phyloP scores from a whole-genome alignment of 2,888 invertebrate species.

The Metopia argyrocephala region DNA sequence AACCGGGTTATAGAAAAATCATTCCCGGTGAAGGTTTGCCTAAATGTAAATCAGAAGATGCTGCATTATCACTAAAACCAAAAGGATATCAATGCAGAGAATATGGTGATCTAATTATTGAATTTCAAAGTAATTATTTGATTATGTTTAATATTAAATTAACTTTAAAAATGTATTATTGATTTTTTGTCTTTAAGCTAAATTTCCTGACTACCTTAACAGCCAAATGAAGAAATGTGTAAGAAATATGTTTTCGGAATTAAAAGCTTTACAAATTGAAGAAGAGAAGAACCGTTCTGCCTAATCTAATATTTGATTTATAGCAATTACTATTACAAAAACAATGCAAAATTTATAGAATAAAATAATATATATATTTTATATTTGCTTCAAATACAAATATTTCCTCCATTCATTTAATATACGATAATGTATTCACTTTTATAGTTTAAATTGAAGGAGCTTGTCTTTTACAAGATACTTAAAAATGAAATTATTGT shows the following conservation, averaged over 20 bases:
- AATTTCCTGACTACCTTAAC: constrained; percentile 79
- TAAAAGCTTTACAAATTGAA: constrained; percentile 77
- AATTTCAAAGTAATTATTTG: constrained; percentile 80
- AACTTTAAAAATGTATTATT: background rate
- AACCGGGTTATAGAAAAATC: constrained; percentile 84
- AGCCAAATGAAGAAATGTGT: constrained; percentile 78
- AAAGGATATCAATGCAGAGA: constrained; percentile 81
- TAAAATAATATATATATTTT: constrained; percentile 27
- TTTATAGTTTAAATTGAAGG: constrained; percentile 9
- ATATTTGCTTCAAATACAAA: background rate
- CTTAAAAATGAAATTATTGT: constrained; percentile 13
- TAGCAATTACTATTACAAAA: background rate
- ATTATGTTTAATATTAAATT: background rate
- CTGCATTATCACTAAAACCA: constrained; percentile 83
- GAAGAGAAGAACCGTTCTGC: background rate
- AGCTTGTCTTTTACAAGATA: constrained; percentile 3
- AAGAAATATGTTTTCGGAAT: constrained; percentile 69
- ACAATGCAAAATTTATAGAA: background rate
- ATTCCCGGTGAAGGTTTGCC: constrained; percentile 88
- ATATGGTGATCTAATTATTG: constrained; percentile 84
- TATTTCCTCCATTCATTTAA: constrained; percentile 24
- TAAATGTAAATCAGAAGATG: constrained; percentile 76
- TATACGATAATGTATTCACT: background rate
- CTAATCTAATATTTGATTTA: constrained; percentile 16
- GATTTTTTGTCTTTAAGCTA: constrained; percentile 72